These are phyloP conservation scores for Rhagologus leucostigma DNA, from an alignment of 2,113 vertebrate species.

Conservation along the genomic window DNA sequence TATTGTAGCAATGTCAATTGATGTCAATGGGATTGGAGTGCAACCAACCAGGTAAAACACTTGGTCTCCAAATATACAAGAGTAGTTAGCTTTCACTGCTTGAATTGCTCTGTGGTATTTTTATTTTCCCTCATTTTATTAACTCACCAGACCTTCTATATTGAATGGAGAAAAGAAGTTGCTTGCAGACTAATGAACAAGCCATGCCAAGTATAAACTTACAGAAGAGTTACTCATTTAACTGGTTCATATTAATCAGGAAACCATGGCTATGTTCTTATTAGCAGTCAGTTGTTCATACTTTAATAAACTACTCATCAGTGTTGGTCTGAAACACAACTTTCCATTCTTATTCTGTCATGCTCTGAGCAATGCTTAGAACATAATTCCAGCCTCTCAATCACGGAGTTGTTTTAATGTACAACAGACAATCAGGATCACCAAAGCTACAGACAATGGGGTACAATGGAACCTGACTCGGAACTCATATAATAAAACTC, in stretches of 20 bases:
- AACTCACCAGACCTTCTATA: neutral
- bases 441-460: neutral
- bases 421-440: neutral
- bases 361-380: neutral
- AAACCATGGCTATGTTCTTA: neutral
- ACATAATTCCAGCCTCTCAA: slow-evolving; percentile 8
- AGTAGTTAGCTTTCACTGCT: slow-evolving; percentile 11
- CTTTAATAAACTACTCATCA: slow-evolving; percentile 39
- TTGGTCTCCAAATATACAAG: neutral
- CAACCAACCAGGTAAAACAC: neutral
- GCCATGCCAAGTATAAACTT: slow-evolving; percentile 13
- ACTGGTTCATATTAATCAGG: neutral
- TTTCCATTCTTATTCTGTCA: slow-evolving; percentile 30
- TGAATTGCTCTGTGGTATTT: neutral
- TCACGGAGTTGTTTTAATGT: neutral
- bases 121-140: slow-evolving; percentile 12
- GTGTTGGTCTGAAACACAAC: neutral
- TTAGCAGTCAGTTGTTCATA: slow-evolving; percentile 11
- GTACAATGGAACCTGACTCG: neutral
- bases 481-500: neutral
- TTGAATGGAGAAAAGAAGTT: neutral
- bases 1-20: neutral
- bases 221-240: slow-evolving; percentile 35
- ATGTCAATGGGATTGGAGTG: neutral
- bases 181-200: slow-evolving; percentile 24